A percentile compares a stretch with the other conserved stretches of the same genome.
Conservation (phyloP, 2,888 invertebrate species). For the Pristionchus arcanus region DNA sequence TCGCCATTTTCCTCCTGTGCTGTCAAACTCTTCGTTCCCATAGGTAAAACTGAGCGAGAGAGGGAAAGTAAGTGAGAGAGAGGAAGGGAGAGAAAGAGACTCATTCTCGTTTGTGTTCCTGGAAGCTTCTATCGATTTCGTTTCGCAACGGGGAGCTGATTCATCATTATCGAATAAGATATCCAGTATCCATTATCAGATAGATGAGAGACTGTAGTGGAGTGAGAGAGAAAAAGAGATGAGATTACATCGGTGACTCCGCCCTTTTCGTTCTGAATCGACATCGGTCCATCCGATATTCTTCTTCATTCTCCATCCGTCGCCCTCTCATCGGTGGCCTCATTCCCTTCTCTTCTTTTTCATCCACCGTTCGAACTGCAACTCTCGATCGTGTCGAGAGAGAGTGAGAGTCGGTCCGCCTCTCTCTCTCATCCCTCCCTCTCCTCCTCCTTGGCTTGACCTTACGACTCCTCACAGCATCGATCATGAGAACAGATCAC, state of each 20-base stretch:
- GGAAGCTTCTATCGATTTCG: constrained; percentile 15
- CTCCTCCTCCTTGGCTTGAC: constrained; percentile 40
- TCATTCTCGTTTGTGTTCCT: background rate
- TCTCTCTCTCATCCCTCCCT: background rate
- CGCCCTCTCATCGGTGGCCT: background rate
- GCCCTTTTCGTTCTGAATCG: constrained; percentile 27
- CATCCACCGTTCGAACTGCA: constrained; percentile 37
- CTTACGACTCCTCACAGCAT: constrained; percentile 1
- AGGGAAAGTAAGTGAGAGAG: background rate
- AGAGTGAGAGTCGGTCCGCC: constrained; percentile 17
- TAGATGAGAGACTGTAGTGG: constrained; percentile 19
- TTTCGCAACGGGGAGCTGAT: constrained; percentile 29
- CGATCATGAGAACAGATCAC: constrained; percentile 54
- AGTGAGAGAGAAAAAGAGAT: constrained; percentile 18
- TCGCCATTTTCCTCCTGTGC: constrained; percentile 43
- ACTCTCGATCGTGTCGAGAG: constrained; percentile 37
- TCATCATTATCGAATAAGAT: constrained; percentile 16
- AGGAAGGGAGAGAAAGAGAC: background rate
- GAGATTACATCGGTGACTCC: constrained; percentile 47
- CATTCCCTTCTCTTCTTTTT: constrained; percentile 25
- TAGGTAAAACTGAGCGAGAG: background rate
- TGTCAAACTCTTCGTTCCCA: constrained; percentile 6
- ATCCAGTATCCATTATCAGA: constrained; percentile 28
- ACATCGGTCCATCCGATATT: background rate
- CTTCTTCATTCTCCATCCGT: background rate